Evolutionary conservation across 2,113 vertebrate genomes (phyloP).

Genomic region (Stigmatopora argus): DNA sequence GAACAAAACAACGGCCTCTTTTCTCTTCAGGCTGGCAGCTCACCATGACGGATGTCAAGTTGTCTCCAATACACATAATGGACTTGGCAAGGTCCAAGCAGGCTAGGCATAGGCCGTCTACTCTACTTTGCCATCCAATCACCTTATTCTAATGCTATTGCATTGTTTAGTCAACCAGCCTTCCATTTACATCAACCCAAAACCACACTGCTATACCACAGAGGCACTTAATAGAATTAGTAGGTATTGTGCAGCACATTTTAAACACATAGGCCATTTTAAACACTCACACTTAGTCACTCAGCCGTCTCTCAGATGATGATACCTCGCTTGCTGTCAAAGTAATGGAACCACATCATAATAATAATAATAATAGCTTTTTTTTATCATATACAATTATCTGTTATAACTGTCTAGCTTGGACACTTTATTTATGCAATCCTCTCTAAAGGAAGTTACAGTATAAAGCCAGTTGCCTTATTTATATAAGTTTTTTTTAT

Average conservation of each 20-base stretch:
- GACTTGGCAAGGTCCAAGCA: constrained; percentile 64
- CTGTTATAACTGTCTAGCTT: constrained; percentile 33
- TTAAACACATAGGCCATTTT: constrained; percentile 62
- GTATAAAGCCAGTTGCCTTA: neutral
- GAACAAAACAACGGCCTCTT: constrained; percentile 45
- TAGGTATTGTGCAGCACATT: constrained; percentile 71
- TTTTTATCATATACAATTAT: constrained; percentile 25
- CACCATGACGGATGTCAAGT: constrained; percentile 53
- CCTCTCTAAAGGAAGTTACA: neutral
- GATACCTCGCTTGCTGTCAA: constrained; percentile 40
- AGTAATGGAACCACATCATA: constrained; percentile 43
- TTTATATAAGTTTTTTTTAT: neutral
- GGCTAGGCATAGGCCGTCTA: constrained; percentile 47
- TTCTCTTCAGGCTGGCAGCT: constrained; percentile 36
- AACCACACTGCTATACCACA: constrained; percentile 46
- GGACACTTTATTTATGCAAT: constrained; percentile 32
- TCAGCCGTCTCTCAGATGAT: constrained; percentile 22
- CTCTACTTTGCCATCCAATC: constrained; percentile 70
- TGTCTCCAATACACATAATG: constrained; percentile 74
- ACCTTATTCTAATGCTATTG: constrained; percentile 73
- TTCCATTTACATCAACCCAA: constrained; percentile 71
- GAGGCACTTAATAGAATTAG: constrained; percentile 75
- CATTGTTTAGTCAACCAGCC: constrained; percentile 70
- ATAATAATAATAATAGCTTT: too few relatives aligned
- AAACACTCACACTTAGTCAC: constrained; percentile 43